phyloP scores from a whole-genome alignment of 2,113 vertebrate species.

The Sminthopsis crassicaudata region DNA sequence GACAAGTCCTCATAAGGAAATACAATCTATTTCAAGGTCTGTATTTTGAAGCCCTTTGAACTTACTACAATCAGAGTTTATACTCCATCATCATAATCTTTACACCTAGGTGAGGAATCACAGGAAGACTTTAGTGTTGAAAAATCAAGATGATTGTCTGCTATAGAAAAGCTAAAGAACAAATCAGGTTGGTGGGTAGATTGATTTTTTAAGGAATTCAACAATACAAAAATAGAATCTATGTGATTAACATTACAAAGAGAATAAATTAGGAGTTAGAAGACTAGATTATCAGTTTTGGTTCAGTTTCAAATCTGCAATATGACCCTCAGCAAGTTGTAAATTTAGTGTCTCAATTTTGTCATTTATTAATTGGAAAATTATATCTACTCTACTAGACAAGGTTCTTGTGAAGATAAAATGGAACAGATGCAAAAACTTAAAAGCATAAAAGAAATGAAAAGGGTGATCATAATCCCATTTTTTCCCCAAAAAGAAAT shows the following conservation, averaged over 20 bases:
- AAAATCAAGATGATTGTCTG: neutral
- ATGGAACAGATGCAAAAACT: conserved; percentile 32
- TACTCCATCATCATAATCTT: neutral
- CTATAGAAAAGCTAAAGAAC: neutral
- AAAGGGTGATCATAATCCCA: conserved; percentile 26
- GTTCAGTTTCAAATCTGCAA: neutral
- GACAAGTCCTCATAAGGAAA: neutral
- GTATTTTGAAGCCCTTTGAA: neutral
- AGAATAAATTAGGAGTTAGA: neutral
- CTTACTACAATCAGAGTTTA: neutral
- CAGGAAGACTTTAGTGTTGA: neutral
- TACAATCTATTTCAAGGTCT: neutral
- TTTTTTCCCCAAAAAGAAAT: conserved; percentile 37
- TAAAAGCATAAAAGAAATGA: conserved; percentile 45
- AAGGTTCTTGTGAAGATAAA: neutral
- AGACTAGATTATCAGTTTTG: neutral
- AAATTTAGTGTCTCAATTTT: neutral
- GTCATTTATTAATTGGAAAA: conserved; percentile 21
- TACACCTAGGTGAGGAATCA: neutral
- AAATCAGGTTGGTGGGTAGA: neutral
- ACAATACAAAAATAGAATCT: neutral
- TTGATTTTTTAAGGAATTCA: neutral
- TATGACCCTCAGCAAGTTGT: conserved; percentile 10
- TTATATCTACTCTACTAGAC: neutral
- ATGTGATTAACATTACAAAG: neutral